Percentiles rank a stretch among this genome's conserved stretches.
phyloP scores from a whole-genome alignment of 2,113 vertebrate species.

The Triplophysa rosa region DNA sequence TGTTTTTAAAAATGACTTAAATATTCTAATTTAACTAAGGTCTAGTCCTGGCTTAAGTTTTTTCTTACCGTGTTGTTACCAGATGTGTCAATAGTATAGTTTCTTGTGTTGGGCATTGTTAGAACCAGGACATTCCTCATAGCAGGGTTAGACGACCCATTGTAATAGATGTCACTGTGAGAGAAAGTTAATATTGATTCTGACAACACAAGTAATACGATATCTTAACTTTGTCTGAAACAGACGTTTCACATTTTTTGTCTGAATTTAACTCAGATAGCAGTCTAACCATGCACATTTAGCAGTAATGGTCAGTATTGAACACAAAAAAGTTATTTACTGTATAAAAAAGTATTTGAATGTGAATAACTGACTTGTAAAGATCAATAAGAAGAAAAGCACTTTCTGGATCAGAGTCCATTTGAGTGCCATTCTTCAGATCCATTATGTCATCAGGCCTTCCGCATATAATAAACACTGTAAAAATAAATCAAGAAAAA shows the following conservation, averaged over 20 bases:
- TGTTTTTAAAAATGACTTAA: neutral
- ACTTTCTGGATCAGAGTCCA: slow-evolving; percentile 66
- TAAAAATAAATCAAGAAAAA: slow-evolving; percentile 38
- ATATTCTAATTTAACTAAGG: too few species aligned
- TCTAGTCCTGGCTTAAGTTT: too few species aligned
- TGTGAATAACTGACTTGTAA: slow-evolving; percentile 83
- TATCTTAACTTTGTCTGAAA: too few species aligned
- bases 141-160: slow-evolving; percentile 59
- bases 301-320: neutral
- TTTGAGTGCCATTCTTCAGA: slow-evolving; percentile 58
- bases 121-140: slow-evolving; percentile 92
- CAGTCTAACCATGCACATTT: neutral
- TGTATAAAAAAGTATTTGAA: neutral
- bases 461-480: slow-evolving; percentile 90
- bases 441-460: slow-evolving; percentile 64
- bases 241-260: too few species aligned
- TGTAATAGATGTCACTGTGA: slow-evolving; percentile 81
- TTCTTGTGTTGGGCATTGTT: slow-evolving; percentile 76
- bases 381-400: slow-evolving; percentile 89
- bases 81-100: slow-evolving; percentile 60
- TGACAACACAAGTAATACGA: neutral
- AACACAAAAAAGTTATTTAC: neutral
- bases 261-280: neutral
- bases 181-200: slow-evolving; percentile 28
- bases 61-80: slow-evolving; percentile 60